Conservation (phyloP, 2,888 invertebrate species). For the Bibio marci region DNA sequence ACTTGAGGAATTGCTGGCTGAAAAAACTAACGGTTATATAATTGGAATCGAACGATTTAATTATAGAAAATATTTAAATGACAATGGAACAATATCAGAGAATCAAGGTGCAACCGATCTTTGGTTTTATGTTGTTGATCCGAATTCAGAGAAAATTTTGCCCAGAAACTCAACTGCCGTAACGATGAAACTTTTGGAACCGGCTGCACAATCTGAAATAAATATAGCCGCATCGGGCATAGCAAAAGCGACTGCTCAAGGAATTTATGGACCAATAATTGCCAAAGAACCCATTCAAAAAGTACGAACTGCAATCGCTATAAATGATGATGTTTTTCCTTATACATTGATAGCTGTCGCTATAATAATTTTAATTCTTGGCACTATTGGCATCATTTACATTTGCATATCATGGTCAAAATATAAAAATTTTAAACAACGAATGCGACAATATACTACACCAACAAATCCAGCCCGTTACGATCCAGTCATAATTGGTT, state of each 20-base stretch:
- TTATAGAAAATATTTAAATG: constrained; percentile 51
- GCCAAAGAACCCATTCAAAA: constrained; percentile 25
- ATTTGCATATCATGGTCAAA: constrained; percentile 89
- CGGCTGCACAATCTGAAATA: constrained; percentile 44
- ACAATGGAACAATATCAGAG: constrained; percentile 53
- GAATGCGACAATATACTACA: constrained; percentile 55
- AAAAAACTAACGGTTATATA: constrained; percentile 46
- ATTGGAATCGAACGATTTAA: constrained; percentile 73
- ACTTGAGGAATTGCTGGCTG: constrained; percentile 31
- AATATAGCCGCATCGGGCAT: constrained; percentile 49
- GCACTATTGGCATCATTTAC: constrained; percentile 76
- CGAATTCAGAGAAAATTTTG: constrained; percentile 54
- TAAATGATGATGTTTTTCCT: constrained; percentile 60
- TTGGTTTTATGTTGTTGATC: constrained; percentile 76
- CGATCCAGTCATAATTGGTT: constrained; percentile 42
- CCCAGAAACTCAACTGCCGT: constrained; percentile 52
- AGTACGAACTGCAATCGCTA: constrained; percentile 33
- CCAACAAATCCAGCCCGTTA: constrained; percentile 44
- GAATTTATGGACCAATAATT: constrained; percentile 38
- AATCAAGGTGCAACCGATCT: constrained; percentile 64
- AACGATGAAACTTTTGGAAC: constrained; percentile 46
- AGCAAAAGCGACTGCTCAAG: constrained; percentile 48
- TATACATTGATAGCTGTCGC: constrained; percentile 79
- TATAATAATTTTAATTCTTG: constrained; percentile 73
- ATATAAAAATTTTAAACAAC: constrained; percentile 80